Evolutionary conservation across 1,140 invertebrate genomes (phyloP), one percentile per base, ranked within the genome.

Genomic region (Hycleus cichorii): DNA sequence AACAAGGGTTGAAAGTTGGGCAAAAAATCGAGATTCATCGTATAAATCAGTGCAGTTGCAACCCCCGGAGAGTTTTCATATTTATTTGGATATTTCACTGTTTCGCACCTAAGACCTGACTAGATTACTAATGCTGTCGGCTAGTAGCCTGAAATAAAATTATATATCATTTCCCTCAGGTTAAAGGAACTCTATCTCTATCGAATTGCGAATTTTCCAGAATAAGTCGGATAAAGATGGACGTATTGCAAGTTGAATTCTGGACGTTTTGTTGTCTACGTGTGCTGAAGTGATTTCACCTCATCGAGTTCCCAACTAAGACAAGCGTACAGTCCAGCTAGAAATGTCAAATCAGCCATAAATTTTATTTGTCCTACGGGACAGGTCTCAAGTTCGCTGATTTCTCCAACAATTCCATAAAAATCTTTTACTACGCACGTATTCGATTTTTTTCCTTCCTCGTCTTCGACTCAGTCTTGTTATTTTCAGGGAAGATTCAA

Each of bases 321-420:
- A 5, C 32, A 7, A 32, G 18, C 18, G 18, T 18, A 18, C 18
- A 49, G 61, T 61, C 59, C 60, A 65, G 57, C 55, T 62, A 69
- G 68, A 73, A 73, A 68, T 72, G 71, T 75, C 71, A 74, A 73
- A 73, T 73, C 71, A 72, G 74, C 76, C 75, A 77, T 79, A 78
- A 76, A 78, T 78, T 78, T 76, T 76, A 76, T 76, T 72, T 75
- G 74, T 72, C 74, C 74, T 65, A 58, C 58, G 70, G 67, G 71
- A 68, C 49, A 61, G 51, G 53, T 65, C 27, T 58, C 39, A 26
- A 53, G 39, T 47, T 58, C 47, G 47, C 49, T 44, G 59, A 60
- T 59, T 54, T 56, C 32, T 32, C 32, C 32, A 32, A 32, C 32
- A 32, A 32, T 32, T 18, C 18, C 32, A 32, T 32, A 32, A 32